Evolutionary conservation across 2,888 invertebrate species (phyloP).

Genomic region (Carcina quercana): DNA sequence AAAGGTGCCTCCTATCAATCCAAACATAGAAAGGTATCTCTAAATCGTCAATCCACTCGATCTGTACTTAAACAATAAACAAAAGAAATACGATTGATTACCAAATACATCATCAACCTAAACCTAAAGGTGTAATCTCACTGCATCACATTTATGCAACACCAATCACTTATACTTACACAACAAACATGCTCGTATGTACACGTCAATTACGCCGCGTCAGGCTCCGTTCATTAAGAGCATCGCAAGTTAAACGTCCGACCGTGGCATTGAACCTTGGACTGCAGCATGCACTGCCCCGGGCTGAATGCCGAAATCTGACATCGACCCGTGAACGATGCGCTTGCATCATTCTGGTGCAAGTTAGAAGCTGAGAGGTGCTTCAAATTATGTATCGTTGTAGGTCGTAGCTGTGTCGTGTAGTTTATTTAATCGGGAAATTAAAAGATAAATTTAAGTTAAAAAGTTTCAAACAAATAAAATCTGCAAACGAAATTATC

Average conservation of each 20-base stretch:
- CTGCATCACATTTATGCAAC: background rate
- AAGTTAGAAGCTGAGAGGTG: background rate
- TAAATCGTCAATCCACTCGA: too few relatives aligned
- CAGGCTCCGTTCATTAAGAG: constrained; percentile 25
- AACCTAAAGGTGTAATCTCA: background rate
- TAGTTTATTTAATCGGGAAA: too few relatives aligned
- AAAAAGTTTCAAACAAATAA: too few relatives aligned
- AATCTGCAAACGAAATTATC: too few relatives aligned
- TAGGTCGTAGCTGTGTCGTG: too few relatives aligned
- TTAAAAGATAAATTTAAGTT: too few relatives aligned
- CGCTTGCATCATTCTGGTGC: constrained; percentile 7
- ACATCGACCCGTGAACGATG: constrained; percentile 1
- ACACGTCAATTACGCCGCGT: constrained; percentile 19
- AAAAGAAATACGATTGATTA: too few relatives aligned
- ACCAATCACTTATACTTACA: background rate
- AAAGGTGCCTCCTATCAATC: too few relatives aligned
- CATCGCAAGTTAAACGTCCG: constrained; percentile 27
- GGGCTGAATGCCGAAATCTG: constrained; percentile 27
- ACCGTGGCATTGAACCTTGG: constrained; percentile 49
- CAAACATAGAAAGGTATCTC: too few relatives aligned
- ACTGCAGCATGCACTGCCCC: constrained; percentile 18
- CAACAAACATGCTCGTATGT: too few relatives aligned
- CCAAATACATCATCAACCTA: constrained; percentile 27
- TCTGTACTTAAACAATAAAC: too few relatives aligned
- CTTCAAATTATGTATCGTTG: too few relatives aligned